Evolutionary conservation across 2,113 vertebrate genomes (phyloP), one percentile per base, ranked within the genome.

Genomic region (Ifrita kowaldi): DNA sequence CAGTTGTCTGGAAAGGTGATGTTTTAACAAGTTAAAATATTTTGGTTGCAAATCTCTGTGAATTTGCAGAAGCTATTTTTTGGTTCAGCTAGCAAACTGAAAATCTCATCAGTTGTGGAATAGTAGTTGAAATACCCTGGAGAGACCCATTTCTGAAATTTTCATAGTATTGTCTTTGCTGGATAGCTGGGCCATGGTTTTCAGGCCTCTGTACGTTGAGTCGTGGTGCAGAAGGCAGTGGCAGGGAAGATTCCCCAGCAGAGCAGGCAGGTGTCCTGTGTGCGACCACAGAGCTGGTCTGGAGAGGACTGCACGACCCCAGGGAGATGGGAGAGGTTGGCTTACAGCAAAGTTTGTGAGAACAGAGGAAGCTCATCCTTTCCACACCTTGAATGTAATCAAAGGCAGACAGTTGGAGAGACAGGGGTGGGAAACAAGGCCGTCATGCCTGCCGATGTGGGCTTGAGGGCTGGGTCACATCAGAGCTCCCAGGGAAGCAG

Each of bases 181-280:
- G 32, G 44, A 27, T 20, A 16, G 18, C 6, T 50, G 44, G 52
- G 14, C 39, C 3, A 0, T n/a, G 56, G 14, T 75, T 83, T 79
- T 70, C 71, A 57, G 46, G 42, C 39, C n/a, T 41, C 1, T 3
- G 37, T 56, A 4, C 1, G 0, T 4, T 1, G 4, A 6, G 41
- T 42, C 6, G 4, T 7, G 10, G n/a, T 52, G 53, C 62, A 79
- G 87, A 56, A 79, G 22, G 70, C 46, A 47, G 15, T 11, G 28
- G 46, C 5, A 15, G 35, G n/a, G 55, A 86, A 42, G 21, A 12
- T 50, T 65, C 28, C 32, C 49, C 19, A 23, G 49, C 53, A 59
- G 32, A 73, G 15, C 41, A 16, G 30, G 16, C 20, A 15, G 50
- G 46, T 59, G 35, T 69, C 30, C 35, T n/a, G 33, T 20, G 44